phyloP scores from a whole-genome alignment of 1,140 invertebrate species.

The Cotesia typhae region DNA sequence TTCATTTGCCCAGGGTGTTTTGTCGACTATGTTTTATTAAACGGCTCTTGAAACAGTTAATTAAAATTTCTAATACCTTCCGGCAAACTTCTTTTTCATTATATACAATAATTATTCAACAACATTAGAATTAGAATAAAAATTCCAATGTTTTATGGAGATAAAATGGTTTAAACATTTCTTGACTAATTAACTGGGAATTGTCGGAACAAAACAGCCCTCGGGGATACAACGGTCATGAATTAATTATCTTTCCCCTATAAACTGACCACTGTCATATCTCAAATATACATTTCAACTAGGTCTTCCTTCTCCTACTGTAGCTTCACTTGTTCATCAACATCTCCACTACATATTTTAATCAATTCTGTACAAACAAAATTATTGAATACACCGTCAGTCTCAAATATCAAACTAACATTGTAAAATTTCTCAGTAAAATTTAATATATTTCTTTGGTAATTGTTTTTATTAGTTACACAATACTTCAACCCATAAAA shows the following conservation, averaged over 20 bases:
- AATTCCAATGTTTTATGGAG: neutral
- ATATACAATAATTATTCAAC: too few relatives aligned
- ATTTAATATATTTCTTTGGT: too few relatives aligned
- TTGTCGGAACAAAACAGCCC: slow-evolving; percentile 52
- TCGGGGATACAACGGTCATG: slow-evolving; percentile 50
- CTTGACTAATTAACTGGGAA: slow-evolving; percentile 58
- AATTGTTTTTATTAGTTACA: too few relatives aligned
- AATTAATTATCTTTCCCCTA: slow-evolving; percentile 55
- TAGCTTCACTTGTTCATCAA: neutral
- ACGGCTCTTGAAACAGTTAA: too few relatives aligned
- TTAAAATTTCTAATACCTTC: too few relatives aligned
- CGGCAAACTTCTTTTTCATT: too few relatives aligned
- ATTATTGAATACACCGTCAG: too few relatives aligned
- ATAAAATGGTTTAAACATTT: slow-evolving; percentile 54
- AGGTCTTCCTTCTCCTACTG: slow-evolving; percentile 19
- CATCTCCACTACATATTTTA: neutral
- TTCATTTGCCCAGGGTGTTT: too few relatives aligned
- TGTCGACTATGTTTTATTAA: too few relatives aligned
- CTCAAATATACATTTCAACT: slow-evolving; percentile 29
- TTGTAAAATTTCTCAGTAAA: too few relatives aligned
- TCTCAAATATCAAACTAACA: too few relatives aligned
- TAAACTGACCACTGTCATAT: slow-evolving; percentile 45
- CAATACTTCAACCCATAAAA: too few relatives aligned
- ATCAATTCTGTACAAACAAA: neutral
- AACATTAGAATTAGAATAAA: neutral